These are phyloP conservation scores for Manduca sexta DNA, from an alignment of 1,140 invertebrate species.

Conservation along the genomic window DNA sequence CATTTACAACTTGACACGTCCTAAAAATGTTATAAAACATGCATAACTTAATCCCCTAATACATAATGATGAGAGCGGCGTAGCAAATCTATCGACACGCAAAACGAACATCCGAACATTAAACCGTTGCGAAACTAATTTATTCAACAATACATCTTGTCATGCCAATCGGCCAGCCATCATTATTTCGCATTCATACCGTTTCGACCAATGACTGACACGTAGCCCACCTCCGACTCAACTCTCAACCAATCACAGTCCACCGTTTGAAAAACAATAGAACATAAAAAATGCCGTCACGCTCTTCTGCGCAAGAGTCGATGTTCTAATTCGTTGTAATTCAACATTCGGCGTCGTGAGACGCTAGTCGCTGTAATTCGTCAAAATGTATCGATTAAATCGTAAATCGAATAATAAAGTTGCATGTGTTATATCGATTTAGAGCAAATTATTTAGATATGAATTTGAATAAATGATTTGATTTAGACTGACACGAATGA, in stretches of 20 bases:
- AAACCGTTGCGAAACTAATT: slow-evolving; percentile 32
- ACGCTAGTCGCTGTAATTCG: not conserved
- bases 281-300: slow-evolving; percentile 66
- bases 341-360: slow-evolving; percentile 2
- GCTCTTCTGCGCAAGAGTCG: slow-evolving; percentile 43
- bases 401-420: too few relatives aligned
- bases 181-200: slow-evolving; percentile 60
- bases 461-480: too few relatives aligned
- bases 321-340: slow-evolving; percentile 26
- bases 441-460: too few relatives aligned
- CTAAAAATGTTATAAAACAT: too few relatives aligned
- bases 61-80: not conserved
- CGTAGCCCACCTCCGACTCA: slow-evolving; percentile 41
- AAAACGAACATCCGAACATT: too few relatives aligned
- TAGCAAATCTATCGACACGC: not conserved
- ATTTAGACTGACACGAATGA: too few relatives aligned
- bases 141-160: slow-evolving; percentile 60
- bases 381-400: too few relatives aligned
- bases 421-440: too few relatives aligned
- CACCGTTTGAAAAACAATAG: slow-evolving; percentile 68
- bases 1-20: too few relatives aligned
- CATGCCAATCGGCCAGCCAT: slow-evolving; percentile 56
- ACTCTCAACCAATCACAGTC: slow-evolving; percentile 40
- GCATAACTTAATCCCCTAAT: too few relatives aligned
- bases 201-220: slow-evolving; percentile 37